A percentile compares a stretch with the other conserved stretches of the same genome.
Evolutionary conservation across 2,888 invertebrate genomes (phyloP).

Genomic region (Yponomeuta malinellus): DNA sequence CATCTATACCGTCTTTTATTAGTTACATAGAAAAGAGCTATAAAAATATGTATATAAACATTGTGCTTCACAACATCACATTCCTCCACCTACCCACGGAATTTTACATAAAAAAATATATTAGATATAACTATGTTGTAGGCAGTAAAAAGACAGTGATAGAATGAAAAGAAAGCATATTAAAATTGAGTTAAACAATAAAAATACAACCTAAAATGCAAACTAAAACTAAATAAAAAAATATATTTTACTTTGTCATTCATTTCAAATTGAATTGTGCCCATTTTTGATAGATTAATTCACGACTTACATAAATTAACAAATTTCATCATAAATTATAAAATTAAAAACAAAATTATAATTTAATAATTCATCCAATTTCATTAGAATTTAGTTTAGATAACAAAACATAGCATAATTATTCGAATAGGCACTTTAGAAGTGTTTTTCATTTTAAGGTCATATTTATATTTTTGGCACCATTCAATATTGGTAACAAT

Average conservation of each 20-base stretch:
- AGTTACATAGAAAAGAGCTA: not conserved
- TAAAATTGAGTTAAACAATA: not conserved
- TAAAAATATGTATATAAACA: not conserved
- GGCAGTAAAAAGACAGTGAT: not conserved
- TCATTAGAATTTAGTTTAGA: too few relatives aligned
- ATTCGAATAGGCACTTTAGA: not conserved
- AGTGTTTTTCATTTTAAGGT: not conserved
- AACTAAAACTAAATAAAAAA: not conserved
- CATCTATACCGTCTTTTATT: not conserved
- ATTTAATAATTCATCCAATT: too few relatives aligned
- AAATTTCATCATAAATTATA: not conserved
- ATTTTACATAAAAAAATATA: not conserved
- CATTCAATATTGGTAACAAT: not conserved
- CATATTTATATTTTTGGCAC: not conserved
- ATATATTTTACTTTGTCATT: not conserved
- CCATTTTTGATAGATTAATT: not conserved
- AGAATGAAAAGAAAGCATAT: not conserved
- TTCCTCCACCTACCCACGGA: not conserved
- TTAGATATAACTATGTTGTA: not conserved
- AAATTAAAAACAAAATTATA: too few relatives aligned
- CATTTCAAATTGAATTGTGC: not conserved
- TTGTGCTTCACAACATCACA: not conserved
- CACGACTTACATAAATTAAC: not conserved
- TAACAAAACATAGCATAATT: not conserved
- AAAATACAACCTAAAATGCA: not conserved